These are phyloP conservation scores for Drosophila mojavensis DNA, from an alignment of 1,140 invertebrate species.

Conservation along the genomic window DNA sequence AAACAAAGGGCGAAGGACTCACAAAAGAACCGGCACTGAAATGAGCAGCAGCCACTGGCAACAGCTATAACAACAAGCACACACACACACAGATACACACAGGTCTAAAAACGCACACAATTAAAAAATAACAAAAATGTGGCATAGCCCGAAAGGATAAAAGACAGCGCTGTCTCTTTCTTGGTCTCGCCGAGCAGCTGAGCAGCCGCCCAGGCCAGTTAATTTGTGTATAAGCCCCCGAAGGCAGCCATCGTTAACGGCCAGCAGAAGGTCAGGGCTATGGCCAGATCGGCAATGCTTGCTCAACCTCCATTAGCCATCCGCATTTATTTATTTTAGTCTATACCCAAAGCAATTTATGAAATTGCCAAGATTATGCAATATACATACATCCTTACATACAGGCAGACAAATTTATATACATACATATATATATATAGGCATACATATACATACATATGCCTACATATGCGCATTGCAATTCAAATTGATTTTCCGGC, in stretches of 20 bases:
- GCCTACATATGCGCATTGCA: background rate
- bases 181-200: slow-evolving; percentile 12
- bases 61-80: slow-evolving; percentile 9
- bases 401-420: no score
- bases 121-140: slow-evolving; percentile 63
- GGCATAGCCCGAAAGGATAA: slow-evolving; percentile 20
- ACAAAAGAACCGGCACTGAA: slow-evolving; percentile 34
- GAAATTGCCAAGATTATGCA: slow-evolving; percentile 28
- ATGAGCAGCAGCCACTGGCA: slow-evolving; percentile 37
- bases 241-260: background rate
- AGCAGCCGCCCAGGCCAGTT: slow-evolving; percentile 2
- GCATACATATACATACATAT: no score
- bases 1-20: slow-evolving; percentile 46
- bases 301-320: no score
- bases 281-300: no score
- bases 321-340: no score
- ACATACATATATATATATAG: no score
- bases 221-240: slow-evolving; percentile 30
- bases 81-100: slow-evolving; percentile 9
- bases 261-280: background rate
- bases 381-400: background rate
- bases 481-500: slow-evolving; percentile 21
- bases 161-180: background rate
- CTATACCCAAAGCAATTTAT: slow-evolving; percentile 14
- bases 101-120: slow-evolving; percentile 19